phyloP scores from a whole-genome alignment of 2,888 invertebrate genomes.

The Erynnis tages region DNA sequence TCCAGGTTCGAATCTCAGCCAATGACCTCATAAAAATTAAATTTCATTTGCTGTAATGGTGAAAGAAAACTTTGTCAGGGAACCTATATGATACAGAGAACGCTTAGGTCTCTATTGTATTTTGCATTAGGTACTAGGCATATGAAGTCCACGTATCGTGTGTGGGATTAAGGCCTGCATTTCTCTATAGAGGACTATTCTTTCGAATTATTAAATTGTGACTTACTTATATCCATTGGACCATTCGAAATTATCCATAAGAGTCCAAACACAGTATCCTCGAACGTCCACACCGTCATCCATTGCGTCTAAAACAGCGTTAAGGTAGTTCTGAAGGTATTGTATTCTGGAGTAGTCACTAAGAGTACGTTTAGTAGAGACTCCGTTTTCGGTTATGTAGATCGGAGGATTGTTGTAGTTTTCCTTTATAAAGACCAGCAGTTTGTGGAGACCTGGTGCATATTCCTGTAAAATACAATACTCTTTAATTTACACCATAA shows the following conservation, averaged over 20 bases:
- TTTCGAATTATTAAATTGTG: too few relatives aligned
- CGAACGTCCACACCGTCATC: conserved; percentile 69
- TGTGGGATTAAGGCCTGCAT: too few relatives aligned
- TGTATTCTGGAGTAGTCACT: conserved; percentile 70
- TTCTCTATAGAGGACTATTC: too few relatives aligned
- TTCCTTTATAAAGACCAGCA: conserved; percentile 73
- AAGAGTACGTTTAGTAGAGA: conserved; percentile 68
- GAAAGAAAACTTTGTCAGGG: too few relatives aligned
- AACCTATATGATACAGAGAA: too few relatives aligned
- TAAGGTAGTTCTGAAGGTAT: conserved; percentile 66
- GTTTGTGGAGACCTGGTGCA: conserved; percentile 82
- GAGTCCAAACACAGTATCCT: conserved; percentile 82
- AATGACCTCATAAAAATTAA: too few relatives aligned
- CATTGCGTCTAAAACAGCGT: conserved; percentile 67
- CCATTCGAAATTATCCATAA: conserved; percentile 87
- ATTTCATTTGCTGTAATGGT: too few relatives aligned
- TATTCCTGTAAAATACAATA: conserved; percentile 58
- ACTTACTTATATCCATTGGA: conserved; percentile 78
- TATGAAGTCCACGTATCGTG: too few relatives aligned
- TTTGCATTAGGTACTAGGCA: too few relatives aligned
- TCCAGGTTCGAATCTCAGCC: too few relatives aligned
- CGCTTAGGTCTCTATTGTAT: too few relatives aligned
- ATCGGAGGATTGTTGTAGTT: conserved; percentile 80
- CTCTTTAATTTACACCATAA: too few relatives aligned
- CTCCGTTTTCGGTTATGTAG: conserved; percentile 83